phyloP scores from a whole-genome alignment of 2,888 invertebrate species.

The Hecatera dysodea region DNA sequence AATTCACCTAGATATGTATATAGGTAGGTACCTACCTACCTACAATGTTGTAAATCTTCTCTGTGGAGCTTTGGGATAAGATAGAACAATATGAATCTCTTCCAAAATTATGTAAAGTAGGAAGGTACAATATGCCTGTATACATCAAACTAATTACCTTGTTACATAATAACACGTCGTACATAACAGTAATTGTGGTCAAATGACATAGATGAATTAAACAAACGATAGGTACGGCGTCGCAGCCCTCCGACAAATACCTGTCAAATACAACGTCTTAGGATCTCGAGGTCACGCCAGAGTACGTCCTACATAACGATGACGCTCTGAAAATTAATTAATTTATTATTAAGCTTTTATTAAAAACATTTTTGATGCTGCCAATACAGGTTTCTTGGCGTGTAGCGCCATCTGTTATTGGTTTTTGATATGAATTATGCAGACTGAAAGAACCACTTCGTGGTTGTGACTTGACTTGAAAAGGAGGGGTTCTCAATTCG shows the following conservation, averaged over 20 bases:
- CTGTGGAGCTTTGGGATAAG: no score
- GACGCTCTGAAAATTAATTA: constrained; percentile 75
- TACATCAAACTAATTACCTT: constrained; percentile 1
- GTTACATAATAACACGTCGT: background rate
- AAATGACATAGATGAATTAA: constrained; percentile 13
- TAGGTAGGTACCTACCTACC: no score
- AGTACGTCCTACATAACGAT: constrained; percentile 59
- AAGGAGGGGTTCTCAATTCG: no score
- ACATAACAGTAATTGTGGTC: background rate
- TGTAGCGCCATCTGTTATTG: constrained; percentile 71
- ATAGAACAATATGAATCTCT: no score
- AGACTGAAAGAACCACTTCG: background rate
- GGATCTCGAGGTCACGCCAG: constrained; percentile 73
- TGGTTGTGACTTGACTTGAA: background rate
- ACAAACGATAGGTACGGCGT: constrained; percentile 7
- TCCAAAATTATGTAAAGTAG: no score
- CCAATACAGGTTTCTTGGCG: constrained; percentile 11
- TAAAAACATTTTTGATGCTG: constrained; percentile 55
- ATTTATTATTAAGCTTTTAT: constrained; percentile 67
- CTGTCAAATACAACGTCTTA: constrained; percentile 47
- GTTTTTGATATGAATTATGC: background rate
- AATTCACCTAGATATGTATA: no score
- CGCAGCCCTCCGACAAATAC: constrained; percentile 42
- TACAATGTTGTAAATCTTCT: no score
- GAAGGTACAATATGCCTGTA: no score